A percentile compares a stretch with the other conserved stretches of the same genome.
Evolutionary conservation across 37 sponge, comb jelly and placozoan species (phyloP).

Genomic region (Hormiphora californensis): DNA sequence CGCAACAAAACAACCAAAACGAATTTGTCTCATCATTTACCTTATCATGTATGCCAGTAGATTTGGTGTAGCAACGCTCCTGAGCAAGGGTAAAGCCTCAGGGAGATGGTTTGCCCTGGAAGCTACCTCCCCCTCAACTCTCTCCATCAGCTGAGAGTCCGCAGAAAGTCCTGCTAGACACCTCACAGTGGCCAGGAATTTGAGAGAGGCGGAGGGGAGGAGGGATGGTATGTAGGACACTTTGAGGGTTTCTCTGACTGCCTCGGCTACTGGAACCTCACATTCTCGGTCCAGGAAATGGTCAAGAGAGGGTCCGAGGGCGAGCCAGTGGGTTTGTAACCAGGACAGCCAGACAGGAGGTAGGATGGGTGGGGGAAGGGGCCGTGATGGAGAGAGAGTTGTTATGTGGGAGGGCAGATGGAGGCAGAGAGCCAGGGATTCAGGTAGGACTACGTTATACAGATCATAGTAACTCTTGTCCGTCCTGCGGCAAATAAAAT

Average conservation of each 20-base stretch:
- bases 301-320: neutral
- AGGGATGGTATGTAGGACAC: neutral
- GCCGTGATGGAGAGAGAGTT: conserved; percentile 10
- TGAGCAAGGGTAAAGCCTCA: conserved; percentile 2
- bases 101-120: neutral
- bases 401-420: conserved; percentile 52
- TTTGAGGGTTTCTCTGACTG: neutral
- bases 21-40: neutral
- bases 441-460: conserved; percentile 34
- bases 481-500: conserved; percentile 19
- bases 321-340: conserved; percentile 41
- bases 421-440: conserved; percentile 15
- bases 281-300: neutral
- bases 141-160: neutral
- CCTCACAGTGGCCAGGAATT: neutral
- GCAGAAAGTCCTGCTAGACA: neutral
- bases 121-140: neutral
- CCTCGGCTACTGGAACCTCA: conserved; percentile 1
- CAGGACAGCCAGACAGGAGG: conserved; percentile 30
- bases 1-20: too few relatives aligned
- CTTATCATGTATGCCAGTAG: conserved; percentile 19
- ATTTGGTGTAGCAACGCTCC: neutral
- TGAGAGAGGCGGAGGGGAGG: neutral
- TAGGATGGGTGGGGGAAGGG: conserved; percentile 37
- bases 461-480: conserved; percentile 30